A percentile compares a stretch with the other conserved stretches of the same genome.
These are phyloP conservation scores for Hyalella azteca DNA, from an alignment of 2,888 invertebrate species.

Conservation along the genomic window DNA sequence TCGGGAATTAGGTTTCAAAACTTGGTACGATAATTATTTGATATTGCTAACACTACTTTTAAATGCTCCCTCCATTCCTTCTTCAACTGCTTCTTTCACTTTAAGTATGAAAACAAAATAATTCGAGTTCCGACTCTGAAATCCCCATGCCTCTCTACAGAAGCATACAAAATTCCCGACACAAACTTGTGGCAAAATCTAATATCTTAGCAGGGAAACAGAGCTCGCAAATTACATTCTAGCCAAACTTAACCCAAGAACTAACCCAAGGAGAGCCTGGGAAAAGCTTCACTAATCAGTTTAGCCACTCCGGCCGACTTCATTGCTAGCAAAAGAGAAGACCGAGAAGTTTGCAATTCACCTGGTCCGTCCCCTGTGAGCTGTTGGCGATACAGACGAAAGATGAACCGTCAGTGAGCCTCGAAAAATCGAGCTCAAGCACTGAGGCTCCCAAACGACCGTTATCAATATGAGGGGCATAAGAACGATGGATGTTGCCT, in stretches of 20 bases:
- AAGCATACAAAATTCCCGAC: no score
- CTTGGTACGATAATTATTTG: no score
- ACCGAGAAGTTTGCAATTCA: conserved; percentile 35
- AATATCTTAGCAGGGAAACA: neutral
- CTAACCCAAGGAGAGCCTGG: neutral
- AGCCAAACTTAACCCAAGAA: neutral
- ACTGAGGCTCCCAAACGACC: conserved; percentile 42
- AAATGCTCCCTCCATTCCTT: no score
- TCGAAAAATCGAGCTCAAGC: conserved; percentile 45
- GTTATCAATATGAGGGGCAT: conserved; percentile 26
- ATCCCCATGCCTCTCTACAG: no score
- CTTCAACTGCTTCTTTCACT: no score
- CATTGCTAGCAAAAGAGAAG: conserved; percentile 23
- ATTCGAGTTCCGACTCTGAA: no score
- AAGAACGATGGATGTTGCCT: conserved; percentile 39
- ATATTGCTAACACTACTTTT: no score
- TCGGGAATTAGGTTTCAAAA: no score
- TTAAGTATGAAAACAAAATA: no score
- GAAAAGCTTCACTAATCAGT: conserved; percentile 8
- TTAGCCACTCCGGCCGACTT: neutral
- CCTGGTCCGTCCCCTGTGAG: conserved; percentile 52
- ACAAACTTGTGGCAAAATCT: neutral
- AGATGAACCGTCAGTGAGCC: conserved; percentile 41
- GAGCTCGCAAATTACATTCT: neutral
- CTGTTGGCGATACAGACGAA: conserved; percentile 52